Evolutionary conservation across 53 echinoderm and acorn worm species (phyloP).

Genomic region (Henricia sp.): DNA sequence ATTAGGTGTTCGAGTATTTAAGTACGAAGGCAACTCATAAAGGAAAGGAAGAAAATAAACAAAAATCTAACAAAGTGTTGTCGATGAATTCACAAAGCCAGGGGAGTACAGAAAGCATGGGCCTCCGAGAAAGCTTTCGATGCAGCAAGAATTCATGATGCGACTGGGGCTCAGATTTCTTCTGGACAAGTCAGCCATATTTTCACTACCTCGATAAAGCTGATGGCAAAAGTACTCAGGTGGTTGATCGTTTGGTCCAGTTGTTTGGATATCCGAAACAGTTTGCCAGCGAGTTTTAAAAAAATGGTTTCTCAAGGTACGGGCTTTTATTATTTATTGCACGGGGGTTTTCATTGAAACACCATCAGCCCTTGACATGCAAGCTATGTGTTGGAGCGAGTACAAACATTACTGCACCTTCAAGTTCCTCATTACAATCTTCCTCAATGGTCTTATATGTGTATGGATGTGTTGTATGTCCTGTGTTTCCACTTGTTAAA

Average conservation of each 20-base stretch:
- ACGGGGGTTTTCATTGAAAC: conserved; percentile 73
- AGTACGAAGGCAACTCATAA: no score
- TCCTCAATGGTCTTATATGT: conserved; percentile 68
- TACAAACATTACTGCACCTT: conserved; percentile 72
- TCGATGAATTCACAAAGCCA: no score
- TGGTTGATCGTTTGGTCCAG: conserved; percentile 33
- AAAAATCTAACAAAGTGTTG: no score
- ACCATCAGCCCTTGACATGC: conserved; percentile 41
- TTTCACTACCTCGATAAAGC: conserved; percentile 7
- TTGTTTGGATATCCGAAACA: neutral
- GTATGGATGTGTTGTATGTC: no score
- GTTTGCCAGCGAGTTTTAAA: neutral
- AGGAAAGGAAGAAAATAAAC: no score
- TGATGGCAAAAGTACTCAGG: conserved; percentile 19
- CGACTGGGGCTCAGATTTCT: no score
- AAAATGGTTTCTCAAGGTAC: neutral
- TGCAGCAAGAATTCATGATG: no score
- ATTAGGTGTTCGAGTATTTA: no score
- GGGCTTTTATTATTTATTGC: conserved; percentile 70
- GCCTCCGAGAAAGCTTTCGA: no score
- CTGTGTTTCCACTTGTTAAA: no score
- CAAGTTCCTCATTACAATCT: conserved; percentile 65
- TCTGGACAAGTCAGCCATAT: no score
- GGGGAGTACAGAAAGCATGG: no score
- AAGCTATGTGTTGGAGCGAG: conserved; percentile 73